Conservation (phyloP, 2,888 invertebrate genomes). For the Pyrrhia umbra region DNA sequence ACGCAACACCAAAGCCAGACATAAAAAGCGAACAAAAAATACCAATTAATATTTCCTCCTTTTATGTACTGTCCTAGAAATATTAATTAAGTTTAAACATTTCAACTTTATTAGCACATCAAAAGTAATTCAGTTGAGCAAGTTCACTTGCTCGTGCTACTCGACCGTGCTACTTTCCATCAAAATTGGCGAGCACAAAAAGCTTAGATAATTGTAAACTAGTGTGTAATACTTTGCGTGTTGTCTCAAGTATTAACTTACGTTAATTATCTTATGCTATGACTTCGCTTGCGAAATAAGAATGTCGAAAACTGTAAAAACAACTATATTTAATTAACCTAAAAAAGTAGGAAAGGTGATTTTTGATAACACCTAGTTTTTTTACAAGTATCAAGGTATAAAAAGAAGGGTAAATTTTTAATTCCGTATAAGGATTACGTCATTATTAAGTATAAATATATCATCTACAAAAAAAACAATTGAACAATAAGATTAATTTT, state of each 20-base stretch:
- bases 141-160: constrained; percentile 39
- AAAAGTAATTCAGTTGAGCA: constrained; percentile 19
- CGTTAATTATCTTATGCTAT: not conserved
- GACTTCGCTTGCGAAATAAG: constrained; percentile 1
- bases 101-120: constrained; percentile 3
- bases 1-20: constrained; percentile 3
- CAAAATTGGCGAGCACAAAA: constrained; percentile 41
- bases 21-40: not conserved
- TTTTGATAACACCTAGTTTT: too few species aligned
- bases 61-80: constrained; percentile 34
- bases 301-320: not conserved
- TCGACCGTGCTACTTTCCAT: constrained; percentile 37
- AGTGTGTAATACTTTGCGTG: constrained; percentile 47
- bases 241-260: constrained; percentile 16
- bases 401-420: too few species aligned
- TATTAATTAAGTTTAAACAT: constrained; percentile 3
- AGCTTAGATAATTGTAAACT: constrained; percentile 35
- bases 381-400: too few species aligned
- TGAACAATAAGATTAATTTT: too few species aligned
- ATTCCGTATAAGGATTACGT: too few species aligned
- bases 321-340: not conserved
- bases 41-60: constrained; percentile 21
- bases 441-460: too few species aligned
- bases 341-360: not conserved
- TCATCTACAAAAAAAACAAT: too few species aligned